Evolutionary conservation across 1,140 invertebrate species (phyloP).

Genomic region (Zaprionus nigranus): DNA sequence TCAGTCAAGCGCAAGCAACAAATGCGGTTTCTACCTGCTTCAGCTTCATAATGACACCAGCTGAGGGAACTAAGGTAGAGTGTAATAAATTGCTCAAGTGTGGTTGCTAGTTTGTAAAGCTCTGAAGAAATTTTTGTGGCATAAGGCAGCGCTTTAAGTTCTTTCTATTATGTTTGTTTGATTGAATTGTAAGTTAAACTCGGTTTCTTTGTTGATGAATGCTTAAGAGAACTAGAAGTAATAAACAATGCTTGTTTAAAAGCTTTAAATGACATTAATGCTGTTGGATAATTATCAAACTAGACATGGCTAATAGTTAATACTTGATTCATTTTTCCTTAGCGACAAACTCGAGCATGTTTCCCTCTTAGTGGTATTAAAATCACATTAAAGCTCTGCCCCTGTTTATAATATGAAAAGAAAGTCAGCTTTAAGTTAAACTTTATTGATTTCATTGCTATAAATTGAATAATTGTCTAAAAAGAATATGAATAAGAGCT

Average conservation of each 20-base stretch:
- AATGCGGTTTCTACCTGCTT: slow-evolving; percentile 6
- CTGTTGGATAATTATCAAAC: not conserved
- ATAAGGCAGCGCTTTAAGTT: not conserved
- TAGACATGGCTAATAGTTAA: no score
- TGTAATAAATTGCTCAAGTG: slow-evolving; percentile 8
- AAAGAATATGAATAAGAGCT: no score
- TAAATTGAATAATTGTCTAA: no score
- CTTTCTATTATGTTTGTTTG: not conserved
- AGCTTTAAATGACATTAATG: not conserved
- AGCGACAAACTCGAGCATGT: no score
- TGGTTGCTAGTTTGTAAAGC: not conserved
- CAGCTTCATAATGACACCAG: not conserved
- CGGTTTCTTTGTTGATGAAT: not conserved
- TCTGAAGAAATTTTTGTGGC: not conserved
- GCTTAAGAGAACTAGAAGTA: no score
- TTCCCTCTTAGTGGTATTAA: no score
- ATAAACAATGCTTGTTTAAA: no score
- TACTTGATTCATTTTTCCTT: no score
- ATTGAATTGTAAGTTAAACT: not conserved
- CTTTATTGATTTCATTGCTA: no score
- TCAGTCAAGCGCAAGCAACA: slow-evolving; percentile 4
- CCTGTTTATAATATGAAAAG: not conserved
- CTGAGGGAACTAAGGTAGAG: slow-evolving; percentile 1
- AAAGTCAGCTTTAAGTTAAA: no score
- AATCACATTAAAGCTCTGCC: not conserved